Conservation (phyloP, 2,113 vertebrate genomes). For the Oryzias curvinotus region DNA sequence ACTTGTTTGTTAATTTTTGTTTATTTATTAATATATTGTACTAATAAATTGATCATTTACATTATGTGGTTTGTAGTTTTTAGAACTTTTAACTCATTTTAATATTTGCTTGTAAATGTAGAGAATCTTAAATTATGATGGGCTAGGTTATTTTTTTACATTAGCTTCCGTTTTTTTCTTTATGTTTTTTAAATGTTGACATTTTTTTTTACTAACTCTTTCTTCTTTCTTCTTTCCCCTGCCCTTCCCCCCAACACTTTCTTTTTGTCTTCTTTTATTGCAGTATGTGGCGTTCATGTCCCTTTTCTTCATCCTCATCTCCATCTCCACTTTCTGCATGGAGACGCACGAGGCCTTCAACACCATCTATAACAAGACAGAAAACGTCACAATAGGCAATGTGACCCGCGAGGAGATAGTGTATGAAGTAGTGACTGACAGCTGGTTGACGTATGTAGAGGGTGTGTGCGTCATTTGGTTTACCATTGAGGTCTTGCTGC, state of each 20-base stretch:
- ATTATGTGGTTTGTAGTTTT: too few species aligned
- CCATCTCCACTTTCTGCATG: constrained; percentile 98
- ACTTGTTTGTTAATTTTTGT: too few species aligned
- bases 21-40: too few species aligned
- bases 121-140: too few species aligned
- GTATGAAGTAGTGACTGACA: constrained; percentile 90
- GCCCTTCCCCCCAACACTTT: constrained; percentile 1
- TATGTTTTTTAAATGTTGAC: constrained; percentile 1
- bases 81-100: too few species aligned
- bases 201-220: constrained; percentile 17
- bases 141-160: neutral
- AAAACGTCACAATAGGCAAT: constrained; percentile 82
- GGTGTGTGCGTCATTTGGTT: constrained; percentile 98
- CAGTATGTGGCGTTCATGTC: constrained; percentile 92
- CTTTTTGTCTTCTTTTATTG: constrained; percentile 13
- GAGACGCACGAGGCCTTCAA: constrained; percentile 98
- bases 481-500: constrained; percentile 92
- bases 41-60: too few species aligned
- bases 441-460: constrained; percentile 93
- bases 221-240: neutral
- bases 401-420: constrained; percentile 82
- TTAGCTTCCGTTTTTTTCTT: constrained; percentile 5
- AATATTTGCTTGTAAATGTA: too few species aligned
- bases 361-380: constrained; percentile 88
- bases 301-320: constrained; percentile 95